Evolutionary conservation across 2,113 vertebrate genomes (phyloP).

Genomic region (Elanus axillaris): DNA sequence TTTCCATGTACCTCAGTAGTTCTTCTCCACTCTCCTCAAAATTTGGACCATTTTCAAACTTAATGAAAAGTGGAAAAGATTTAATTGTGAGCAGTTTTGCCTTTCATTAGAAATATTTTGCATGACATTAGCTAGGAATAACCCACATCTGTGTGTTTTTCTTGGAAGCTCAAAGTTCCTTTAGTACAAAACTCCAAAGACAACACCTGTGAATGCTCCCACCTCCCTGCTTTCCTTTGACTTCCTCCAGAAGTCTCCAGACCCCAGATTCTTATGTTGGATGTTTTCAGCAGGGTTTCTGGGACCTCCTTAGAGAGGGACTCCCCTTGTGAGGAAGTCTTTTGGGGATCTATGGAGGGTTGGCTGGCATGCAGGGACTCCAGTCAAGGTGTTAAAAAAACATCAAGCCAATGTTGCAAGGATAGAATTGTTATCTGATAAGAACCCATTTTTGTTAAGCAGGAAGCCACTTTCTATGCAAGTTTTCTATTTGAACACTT

Average conservation of each 20-base stretch:
- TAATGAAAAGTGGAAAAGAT: neutral
- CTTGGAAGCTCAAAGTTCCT: neutral
- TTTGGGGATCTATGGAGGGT: neutral
- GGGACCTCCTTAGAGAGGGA: neutral
- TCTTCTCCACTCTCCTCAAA: neutral
- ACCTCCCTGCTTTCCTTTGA: neutral
- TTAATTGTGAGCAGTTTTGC: neutral
- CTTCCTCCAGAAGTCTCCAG: neutral
- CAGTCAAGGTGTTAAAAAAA: neutral
- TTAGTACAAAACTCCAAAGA: neutral
- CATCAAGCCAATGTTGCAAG: neutral
- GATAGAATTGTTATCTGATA: neutral
- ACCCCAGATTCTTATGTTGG: neutral
- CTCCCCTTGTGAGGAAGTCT: neutral
- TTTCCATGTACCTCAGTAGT: neutral
- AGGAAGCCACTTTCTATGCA: neutral
- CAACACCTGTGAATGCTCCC: neutral
- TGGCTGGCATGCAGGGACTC: neutral
- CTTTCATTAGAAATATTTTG: neutral
- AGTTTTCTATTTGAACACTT: slow-evolving; percentile 2
- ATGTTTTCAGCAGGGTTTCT: neutral
- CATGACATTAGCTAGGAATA: neutral
- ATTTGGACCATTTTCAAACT: neutral
- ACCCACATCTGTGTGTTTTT: neutral
- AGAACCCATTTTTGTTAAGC: neutral